Conservation (phyloP, 2,888 invertebrate genomes). For the Candidula unifasciata region DNA sequence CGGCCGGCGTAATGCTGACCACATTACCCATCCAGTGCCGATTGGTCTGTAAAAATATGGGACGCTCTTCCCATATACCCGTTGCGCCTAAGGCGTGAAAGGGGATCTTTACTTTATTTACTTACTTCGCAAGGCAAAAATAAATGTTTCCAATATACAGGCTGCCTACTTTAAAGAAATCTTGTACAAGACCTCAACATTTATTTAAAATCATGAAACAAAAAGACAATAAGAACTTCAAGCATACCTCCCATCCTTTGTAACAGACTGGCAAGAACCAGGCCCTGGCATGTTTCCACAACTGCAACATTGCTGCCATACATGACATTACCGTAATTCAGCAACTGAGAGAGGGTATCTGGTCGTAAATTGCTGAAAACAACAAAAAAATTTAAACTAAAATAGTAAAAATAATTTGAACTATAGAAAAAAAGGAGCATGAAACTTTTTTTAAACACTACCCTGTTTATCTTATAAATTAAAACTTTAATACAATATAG, state of each 20-base stretch:
- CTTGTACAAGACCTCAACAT: background rate
- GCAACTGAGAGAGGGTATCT: conserved; percentile 92
- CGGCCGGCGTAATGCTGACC: too few relatives aligned
- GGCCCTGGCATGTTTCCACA: conserved; percentile 92
- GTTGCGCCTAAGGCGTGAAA: too few relatives aligned
- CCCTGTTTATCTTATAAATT: background rate
- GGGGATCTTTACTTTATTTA: too few relatives aligned
- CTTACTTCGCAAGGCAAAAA: background rate
- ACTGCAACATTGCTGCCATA: conserved; percentile 82
- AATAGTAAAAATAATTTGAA: background rate
- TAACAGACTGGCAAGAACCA: conserved; percentile 89
- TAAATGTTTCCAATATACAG: background rate
- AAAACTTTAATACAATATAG: too few relatives aligned
- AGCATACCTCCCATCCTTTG: conserved; percentile 83
- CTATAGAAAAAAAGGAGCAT: background rate
- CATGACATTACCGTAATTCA: conserved; percentile 89
- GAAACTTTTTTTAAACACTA: background rate
- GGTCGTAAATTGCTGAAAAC: conserved; percentile 84
- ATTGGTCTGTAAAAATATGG: too few relatives aligned
- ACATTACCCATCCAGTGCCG: too few relatives aligned
- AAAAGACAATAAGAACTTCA: too few relatives aligned
- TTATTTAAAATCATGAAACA: background rate
- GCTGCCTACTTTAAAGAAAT: background rate
- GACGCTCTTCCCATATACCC: too few relatives aligned
- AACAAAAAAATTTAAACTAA: background rate